phyloP scores from a whole-genome alignment of 1,140 invertebrate genomes.

The Bombus superbus region DNA sequence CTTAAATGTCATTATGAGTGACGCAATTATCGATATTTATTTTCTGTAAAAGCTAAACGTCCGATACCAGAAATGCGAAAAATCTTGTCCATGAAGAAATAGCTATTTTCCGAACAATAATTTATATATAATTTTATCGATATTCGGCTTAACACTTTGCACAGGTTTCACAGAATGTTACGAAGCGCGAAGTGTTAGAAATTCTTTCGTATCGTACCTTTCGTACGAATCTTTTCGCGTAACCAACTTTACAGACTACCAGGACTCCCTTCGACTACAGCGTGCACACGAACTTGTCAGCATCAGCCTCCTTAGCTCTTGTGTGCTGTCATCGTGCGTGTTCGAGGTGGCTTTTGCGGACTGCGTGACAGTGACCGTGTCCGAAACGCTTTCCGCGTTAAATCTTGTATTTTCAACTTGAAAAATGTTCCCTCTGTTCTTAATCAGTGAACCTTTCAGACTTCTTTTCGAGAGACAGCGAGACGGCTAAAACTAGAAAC shows the following conservation, averaged over 20 bases:
- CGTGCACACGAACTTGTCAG: conserved; percentile 62
- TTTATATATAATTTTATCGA: no score
- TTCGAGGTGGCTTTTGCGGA: conserved; percentile 34
- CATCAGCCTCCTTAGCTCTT: conserved; percentile 67
- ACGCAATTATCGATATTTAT: no score
- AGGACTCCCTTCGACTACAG: conserved; percentile 60
- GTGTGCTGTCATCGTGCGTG: conserved; percentile 55
- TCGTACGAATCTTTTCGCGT: conserved; percentile 1
- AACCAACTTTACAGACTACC: conserved; percentile 45
- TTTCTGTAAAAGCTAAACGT: no score
- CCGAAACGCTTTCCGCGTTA: background rate
- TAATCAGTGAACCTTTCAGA: background rate
- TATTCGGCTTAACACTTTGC: background rate
- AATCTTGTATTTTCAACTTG: no score
- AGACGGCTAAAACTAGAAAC: background rate
- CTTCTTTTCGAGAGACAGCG: background rate
- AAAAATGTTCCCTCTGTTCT: no score
- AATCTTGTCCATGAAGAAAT: no score
- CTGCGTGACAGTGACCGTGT: conserved; percentile 44
- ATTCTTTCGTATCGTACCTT: background rate
- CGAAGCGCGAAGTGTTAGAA: background rate
- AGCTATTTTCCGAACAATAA: no score
- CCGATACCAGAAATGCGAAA: no score
- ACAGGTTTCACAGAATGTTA: background rate
- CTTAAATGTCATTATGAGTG: no score